phyloP scores from a whole-genome alignment of 2,797 vertebrate species.

The Phrynocephalus guinanensis region DNA sequence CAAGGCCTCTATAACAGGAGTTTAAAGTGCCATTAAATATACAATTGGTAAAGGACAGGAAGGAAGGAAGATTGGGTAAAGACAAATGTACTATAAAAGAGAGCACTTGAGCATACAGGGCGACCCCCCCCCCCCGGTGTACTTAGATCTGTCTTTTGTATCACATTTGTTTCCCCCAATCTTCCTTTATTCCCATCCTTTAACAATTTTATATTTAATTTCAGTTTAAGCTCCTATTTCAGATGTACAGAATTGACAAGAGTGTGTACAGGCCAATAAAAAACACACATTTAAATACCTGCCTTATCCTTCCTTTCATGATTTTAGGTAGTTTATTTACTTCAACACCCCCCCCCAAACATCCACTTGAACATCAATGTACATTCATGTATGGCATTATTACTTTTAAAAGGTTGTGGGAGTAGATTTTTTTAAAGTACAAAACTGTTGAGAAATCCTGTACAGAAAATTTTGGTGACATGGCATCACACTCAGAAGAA shows the following conservation, averaged over 20 bases:
- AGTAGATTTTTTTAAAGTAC: background rate
- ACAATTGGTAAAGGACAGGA: background rate
- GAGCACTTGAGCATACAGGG: background rate
- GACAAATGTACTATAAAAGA: background rate
- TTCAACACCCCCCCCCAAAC: background rate
- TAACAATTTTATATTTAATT: no score
- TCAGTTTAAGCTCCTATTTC: no score
- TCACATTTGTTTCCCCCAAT: no score
- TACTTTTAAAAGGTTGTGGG: background rate
- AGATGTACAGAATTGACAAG: background rate
- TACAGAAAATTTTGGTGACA: background rate
- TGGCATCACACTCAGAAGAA: background rate
- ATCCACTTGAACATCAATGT: no score
- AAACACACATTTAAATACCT: background rate
- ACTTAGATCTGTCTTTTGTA: background rate
- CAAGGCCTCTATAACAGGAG: background rate
- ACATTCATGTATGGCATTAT: background rate
- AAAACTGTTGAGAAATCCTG: background rate
- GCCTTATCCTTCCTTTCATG: background rate
- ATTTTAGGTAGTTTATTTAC: background rate
- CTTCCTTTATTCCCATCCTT: no score
- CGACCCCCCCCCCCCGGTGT: background rate
- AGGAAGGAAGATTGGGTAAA: background rate
- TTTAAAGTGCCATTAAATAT: background rate
- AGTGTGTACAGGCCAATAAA: background rate